These are phyloP conservation scores for Heteromyza rotundicornis DNA, from an alignment of 2,888 invertebrate species.

Conservation along the genomic window DNA sequence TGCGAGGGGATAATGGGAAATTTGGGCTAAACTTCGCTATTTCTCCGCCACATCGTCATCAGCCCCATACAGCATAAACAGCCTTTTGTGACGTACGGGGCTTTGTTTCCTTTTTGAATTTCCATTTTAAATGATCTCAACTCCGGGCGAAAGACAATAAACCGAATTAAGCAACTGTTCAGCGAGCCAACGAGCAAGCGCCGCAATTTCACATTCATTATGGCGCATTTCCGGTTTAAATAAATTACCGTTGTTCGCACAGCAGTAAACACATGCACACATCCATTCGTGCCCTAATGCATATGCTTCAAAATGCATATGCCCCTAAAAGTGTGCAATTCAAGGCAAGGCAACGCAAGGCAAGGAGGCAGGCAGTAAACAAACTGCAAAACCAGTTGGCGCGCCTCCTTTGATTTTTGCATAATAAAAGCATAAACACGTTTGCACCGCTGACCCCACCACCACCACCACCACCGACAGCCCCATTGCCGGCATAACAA, in stretches of 20 bases:
- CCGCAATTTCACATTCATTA: background rate
- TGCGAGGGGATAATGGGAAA: no score
- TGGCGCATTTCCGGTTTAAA: conserved; percentile 29
- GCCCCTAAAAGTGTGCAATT: conserved; percentile 18
- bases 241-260: conserved; percentile 27
- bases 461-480: no score
- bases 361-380: background rate
- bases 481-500: no score
- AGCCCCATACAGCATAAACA: no score
- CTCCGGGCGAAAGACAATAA: background rate
- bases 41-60: no score
- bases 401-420: conserved; percentile 11
- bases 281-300: no score
- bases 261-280: conserved; percentile 15
- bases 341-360: background rate
- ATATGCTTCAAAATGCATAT: no score
- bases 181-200: background rate
- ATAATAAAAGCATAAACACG: conserved; percentile 30
- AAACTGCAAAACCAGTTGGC: conserved; percentile 1
- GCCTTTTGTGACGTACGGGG: no score
- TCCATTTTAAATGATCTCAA: no score
- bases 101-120: no score
- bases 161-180: background rate
- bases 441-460: conserved; percentile 11
- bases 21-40: no score